Evolutionary conservation across 1,140 invertebrate species (phyloP), one percentile per base, ranked within the genome.

Genomic region (Drosophila carrolli): DNA sequence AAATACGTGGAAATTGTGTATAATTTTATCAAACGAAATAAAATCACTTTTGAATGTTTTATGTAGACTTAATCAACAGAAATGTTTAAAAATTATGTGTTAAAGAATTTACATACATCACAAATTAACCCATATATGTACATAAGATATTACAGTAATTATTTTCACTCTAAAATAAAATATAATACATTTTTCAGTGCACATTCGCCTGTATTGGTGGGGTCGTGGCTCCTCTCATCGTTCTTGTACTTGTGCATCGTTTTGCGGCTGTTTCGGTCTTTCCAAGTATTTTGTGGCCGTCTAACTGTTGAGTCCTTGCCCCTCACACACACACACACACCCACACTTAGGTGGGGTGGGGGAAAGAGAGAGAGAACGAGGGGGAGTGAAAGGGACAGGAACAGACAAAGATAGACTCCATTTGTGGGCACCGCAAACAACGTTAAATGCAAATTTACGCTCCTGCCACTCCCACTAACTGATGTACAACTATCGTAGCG

Each of bases 381-480:
- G 53, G 46, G 46, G 13, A n/a, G 29, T 23, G n/a, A 54, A 44
- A 23, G 29, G 6, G 51, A 40, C 41, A 23, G 65, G 37, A 19
- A 23, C 62, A 58, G 47, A 47, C 60, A 43, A 43, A 55, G 77
- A 81, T 75, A 70, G 61, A 56, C 51, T 57, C 67, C 66, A 82
- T 86, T 86, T 82, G 83, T 74, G 79, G 79, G 79, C 60, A 88
- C 84, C 84, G 77, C 84, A 89, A 88, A 89, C 80, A 89, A 89
- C 84, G 84, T 89, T 89, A 89, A 89, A 89, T 89, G 84, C 84
- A 89, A 89, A 89, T 89, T 89, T 89, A 89, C 80, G 74, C 62
- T 50, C 38, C 47, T 40, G 58, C 27, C 47, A 29, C 57, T 16
- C 16, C 37, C 71, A 37, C 32, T 11, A 29, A 44, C 44, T 47